Evolutionary conservation across 2,797 vertebrate species (phyloP).

Genomic region (Hephaestus fuliginosus): DNA sequence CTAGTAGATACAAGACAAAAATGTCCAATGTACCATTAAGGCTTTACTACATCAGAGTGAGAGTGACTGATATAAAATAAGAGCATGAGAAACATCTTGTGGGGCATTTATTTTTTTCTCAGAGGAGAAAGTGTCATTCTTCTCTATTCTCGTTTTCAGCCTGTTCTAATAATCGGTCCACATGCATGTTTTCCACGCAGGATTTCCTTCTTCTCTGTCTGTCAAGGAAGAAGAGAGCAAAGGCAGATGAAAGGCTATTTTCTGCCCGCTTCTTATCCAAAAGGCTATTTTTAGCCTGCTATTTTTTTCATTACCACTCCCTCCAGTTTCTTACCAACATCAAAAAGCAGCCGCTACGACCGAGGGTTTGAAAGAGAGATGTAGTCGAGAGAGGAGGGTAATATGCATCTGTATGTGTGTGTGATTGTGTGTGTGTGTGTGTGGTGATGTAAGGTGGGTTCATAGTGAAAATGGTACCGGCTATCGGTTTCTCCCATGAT

Average conservation of each 20-base stretch:
- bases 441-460: constrained; percentile 5
- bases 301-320: constrained; percentile 71
- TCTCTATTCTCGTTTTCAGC: constrained; percentile 68
- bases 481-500: constrained; percentile 29
- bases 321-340: constrained; percentile 74
- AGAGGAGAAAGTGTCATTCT: constrained; percentile 26
- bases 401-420: constrained; percentile 23
- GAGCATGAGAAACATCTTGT: background rate
- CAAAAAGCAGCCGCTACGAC: constrained; percentile 66
- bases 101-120: background rate
- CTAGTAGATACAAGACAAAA: background rate
- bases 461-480: constrained; percentile 14
- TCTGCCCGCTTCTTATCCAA: constrained; percentile 66
- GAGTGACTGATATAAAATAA: background rate
- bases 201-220: constrained; percentile 55
- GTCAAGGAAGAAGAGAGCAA: constrained; percentile 40
- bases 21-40: background rate
- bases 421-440: constrained; percentile 22
- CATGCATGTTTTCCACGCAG: constrained; percentile 80
- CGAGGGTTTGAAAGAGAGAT: constrained; percentile 43
- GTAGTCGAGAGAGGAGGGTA: constrained; percentile 34
- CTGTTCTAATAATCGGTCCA: constrained; percentile 72
- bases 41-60: background rate
- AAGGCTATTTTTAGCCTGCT: constrained; percentile 81
- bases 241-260: constrained; percentile 86